Percentiles rank a stretch among this genome's conserved stretches.
phyloP scores from a whole-genome alignment of 2,113 vertebrate species.

The Clinocottus analis region DNA sequence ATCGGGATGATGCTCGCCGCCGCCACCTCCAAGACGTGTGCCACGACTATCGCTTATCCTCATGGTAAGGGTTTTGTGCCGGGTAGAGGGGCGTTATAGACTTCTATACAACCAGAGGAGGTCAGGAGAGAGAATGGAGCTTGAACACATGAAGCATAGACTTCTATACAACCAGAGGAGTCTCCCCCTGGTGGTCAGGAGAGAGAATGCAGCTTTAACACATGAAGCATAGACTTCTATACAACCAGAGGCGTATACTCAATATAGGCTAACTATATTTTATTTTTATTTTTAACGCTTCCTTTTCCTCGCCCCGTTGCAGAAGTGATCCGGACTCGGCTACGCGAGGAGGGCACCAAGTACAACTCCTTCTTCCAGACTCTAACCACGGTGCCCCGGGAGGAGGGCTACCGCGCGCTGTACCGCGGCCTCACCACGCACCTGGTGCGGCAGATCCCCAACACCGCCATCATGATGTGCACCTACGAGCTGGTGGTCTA shows the following conservation, averaged over 20 bases:
- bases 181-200: too few species aligned
- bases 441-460: slow-evolving; percentile 97
- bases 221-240: too few species aligned
- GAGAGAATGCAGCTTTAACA: too few species aligned
- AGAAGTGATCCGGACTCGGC: slow-evolving; percentile 98
- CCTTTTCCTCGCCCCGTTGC: slow-evolving; percentile 29
- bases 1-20: slow-evolving; percentile 97
- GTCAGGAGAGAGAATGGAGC: too few species aligned
- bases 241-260: too few species aligned
- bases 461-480: slow-evolving; percentile 99
- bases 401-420: slow-evolving; percentile 95
- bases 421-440: slow-evolving; percentile 97
- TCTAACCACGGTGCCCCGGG: slow-evolving; percentile 89
- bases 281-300: neutral
- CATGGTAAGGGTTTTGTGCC: slow-evolving; percentile 86
- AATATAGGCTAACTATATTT: too few species aligned
- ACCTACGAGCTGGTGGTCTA: slow-evolving; percentile 98
- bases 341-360: slow-evolving; percentile 98
- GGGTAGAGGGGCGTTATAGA: too few species aligned
- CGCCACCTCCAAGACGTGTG: slow-evolving; percentile 98
- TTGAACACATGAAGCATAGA: too few species aligned
- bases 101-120: too few species aligned
- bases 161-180: too few species aligned
- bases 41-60: slow-evolving; percentile 95
- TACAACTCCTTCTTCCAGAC: slow-evolving; percentile 98